phyloP scores from a whole-genome alignment of 2,797 vertebrate species.

The Salmo trutta region DNA sequence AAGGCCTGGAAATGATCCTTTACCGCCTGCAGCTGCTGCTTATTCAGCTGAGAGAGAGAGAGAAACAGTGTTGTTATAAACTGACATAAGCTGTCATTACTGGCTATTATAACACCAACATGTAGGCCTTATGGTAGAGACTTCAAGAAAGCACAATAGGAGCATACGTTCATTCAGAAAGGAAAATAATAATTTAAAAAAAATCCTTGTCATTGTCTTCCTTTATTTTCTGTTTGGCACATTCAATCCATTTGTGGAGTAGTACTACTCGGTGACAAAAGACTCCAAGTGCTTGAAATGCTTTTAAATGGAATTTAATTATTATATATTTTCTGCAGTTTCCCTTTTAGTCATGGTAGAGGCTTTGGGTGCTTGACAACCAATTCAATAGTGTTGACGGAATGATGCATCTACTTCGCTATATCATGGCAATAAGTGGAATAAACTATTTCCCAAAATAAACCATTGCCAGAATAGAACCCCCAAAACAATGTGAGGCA shows the following conservation, averaged over 20 bases:
- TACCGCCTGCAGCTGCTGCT: conserved; percentile 89
- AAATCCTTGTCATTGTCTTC: too few relatives aligned
- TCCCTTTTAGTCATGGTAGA: too few relatives aligned
- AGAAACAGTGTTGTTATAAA: neutral
- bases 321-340: neutral
- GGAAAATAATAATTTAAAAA: neutral
- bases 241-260: too few relatives aligned
- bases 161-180: neutral
- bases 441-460: neutral
- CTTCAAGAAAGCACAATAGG: neutral
- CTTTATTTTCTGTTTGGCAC: too few relatives aligned
- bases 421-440: neutral
- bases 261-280: too few relatives aligned
- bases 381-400: neutral
- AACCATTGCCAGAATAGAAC: neutral
- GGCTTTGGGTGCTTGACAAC: neutral
- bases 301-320: too few relatives aligned
- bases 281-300: too few relatives aligned
- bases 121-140: neutral
- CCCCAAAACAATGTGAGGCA: neutral
- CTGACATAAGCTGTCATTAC: neutral
- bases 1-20: conserved; percentile 92
- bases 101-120: neutral
- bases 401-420: too few relatives aligned
- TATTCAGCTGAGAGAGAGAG: conserved; percentile 83